These are phyloP conservation scores for Dryomyza anilis DNA, from an alignment of 2,888 invertebrate species.

Conservation along the genomic window DNA sequence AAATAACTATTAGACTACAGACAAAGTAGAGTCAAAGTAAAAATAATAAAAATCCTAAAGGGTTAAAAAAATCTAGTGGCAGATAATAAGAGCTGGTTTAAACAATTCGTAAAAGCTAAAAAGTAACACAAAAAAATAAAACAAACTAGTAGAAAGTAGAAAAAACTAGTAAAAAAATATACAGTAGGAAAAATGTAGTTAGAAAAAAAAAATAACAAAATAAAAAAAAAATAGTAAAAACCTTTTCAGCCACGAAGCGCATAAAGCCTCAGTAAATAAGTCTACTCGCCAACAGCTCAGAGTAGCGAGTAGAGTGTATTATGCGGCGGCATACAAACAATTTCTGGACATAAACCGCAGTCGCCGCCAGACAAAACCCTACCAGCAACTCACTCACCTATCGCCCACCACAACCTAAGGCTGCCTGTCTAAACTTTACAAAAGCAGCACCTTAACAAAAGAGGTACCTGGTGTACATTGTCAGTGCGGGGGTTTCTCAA, in stretches of 20 bases:
- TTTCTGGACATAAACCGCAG: constrained; percentile 9
- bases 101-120: too few species aligned
- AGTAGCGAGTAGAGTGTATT: constrained; percentile 11
- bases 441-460: background rate
- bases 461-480: too few species aligned
- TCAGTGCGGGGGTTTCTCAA: background rate
- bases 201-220: too few species aligned
- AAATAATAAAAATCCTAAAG: constrained; percentile 11
- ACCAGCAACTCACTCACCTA: too few species aligned
- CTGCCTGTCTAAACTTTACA: background rate
- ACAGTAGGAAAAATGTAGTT: too few species aligned
- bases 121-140: too few species aligned
- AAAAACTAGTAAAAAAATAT: too few species aligned
- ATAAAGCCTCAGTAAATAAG: background rate
- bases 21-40: background rate
- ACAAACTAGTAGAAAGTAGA: too few species aligned
- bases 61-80: too few species aligned
- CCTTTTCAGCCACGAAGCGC: background rate
- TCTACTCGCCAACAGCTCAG: background rate
- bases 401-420: background rate
- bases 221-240: too few species aligned
- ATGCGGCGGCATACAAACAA: constrained; percentile 3
- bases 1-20: background rate
- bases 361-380: too few species aligned
- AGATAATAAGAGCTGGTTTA: too few species aligned